phyloP scores from a whole-genome alignment of 1,140 invertebrate genomes.

The Orchestia grillus region DNA sequence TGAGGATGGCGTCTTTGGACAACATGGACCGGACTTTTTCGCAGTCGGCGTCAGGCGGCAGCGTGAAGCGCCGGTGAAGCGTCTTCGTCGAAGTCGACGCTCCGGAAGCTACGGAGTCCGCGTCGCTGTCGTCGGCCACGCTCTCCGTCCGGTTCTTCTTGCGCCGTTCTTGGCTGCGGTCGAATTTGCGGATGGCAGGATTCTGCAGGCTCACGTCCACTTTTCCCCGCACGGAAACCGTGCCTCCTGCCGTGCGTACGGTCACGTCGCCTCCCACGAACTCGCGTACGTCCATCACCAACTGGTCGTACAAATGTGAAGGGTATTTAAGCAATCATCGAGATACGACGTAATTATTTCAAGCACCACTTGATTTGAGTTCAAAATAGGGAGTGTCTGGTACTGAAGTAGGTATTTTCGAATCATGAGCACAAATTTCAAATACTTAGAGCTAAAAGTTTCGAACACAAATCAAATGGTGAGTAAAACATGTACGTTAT shows the following conservation, averaged over 20 bases:
- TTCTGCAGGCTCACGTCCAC: conserved; percentile 59
- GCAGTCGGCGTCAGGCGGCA: conserved; percentile 64
- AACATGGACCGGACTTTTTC: conserved; percentile 62
- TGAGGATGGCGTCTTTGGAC: conserved; percentile 65
- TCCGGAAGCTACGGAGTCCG: conserved; percentile 3
- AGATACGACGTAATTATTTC: no score
- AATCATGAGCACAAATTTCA: no score
- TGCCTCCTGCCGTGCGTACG: conserved; percentile 66
- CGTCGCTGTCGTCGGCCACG: background rate
- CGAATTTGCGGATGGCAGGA: conserved; percentile 31
- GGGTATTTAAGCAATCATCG: no score
- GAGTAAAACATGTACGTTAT: no score
- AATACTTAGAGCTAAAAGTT: no score
- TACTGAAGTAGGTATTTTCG: no score
- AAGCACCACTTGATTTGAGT: no score
- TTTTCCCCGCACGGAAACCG: conserved; percentile 64
- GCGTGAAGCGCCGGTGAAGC: conserved; percentile 64
- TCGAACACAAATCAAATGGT: no score
- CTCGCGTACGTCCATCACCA: conserved; percentile 67
- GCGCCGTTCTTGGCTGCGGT: conserved; percentile 31
- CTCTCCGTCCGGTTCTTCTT: conserved; percentile 19
- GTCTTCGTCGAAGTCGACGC: conserved; percentile 57
- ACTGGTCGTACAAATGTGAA: conserved; percentile 34
- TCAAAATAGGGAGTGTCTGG: no score
- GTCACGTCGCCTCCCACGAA: conserved; percentile 66